A percentile compares a stretch with the other conserved stretches of the same genome.
Evolutionary conservation across 2,113 vertebrate genomes (phyloP).

Genomic region (Hippocampus mohnikei): DNA sequence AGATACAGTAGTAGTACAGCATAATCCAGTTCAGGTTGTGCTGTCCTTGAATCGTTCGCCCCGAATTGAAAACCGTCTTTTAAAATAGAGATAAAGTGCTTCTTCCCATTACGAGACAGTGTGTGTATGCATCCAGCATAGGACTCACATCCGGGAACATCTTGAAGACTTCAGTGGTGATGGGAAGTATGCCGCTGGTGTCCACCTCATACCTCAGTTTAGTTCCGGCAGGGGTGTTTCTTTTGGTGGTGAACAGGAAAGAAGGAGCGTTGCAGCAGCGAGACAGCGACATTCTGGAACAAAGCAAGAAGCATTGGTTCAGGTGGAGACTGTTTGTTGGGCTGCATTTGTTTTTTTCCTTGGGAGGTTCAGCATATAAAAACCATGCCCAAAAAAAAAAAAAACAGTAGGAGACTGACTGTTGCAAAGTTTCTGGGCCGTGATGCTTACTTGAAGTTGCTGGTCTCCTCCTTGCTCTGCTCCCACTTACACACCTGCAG

Average conservation of each 20-base stretch:
- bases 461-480: conserved; percentile 85
- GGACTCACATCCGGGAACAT: conserved; percentile 90
- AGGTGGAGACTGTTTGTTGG: not conserved
- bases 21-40: too few relatives aligned
- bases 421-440: not conserved
- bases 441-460: conserved; percentile 85
- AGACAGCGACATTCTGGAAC: conserved; percentile 82
- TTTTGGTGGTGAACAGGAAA: conserved; percentile 95
- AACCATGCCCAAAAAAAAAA: not conserved
- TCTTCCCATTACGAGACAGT: too few relatives aligned
- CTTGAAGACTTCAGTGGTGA: conserved; percentile 89
- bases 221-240: conserved; percentile 89
- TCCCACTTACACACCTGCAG: conserved; percentile 94
- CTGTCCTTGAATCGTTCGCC: too few relatives aligned
- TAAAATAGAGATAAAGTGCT: too few relatives aligned
- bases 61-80: too few relatives aligned
- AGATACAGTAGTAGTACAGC: too few relatives aligned
- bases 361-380: too few relatives aligned
- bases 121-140: not conserved
- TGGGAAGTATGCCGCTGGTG: conserved; percentile 87
- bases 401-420: not conserved
- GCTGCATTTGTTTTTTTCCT: not conserved
- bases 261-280: conserved; percentile 94
- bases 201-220: conserved; percentile 96
- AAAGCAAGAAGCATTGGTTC: conserved; percentile 5